Base-by-base conservation (phyloP, 2,113 vertebrate genomes). In the Chionodraco myersi region DNA sequence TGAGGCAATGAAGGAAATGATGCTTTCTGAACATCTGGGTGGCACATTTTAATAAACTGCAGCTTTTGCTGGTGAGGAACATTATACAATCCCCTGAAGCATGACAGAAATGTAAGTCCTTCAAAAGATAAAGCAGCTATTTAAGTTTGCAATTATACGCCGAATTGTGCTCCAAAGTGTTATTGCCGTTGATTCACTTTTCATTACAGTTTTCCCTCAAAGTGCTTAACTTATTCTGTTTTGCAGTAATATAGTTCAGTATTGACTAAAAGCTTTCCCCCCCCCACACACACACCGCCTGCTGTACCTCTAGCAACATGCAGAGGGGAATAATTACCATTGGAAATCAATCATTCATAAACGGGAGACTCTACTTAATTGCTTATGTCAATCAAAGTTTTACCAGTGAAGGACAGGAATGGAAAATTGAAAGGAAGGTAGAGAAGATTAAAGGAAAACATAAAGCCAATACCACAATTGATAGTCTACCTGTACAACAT, bases 131-230 rank as follows among this genome's bases (percentile, higher is more conserved):
- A 85, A 88, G 73, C 14, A 82, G 79, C 87, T 75, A 59, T 80
- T 90, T 86, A 75, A 87, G 87, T 79, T 71, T 75, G 72, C 75
- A 90, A 87, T 90, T 86, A 89, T 63, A 54, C 68, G 67, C 76
- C 80, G 80, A 75, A 88, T 80, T 83, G 74, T 88, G 69, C 82
- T 88, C 79, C 30, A 63, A 76, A 84, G 68, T 67, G 78, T 77
- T 86, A 72, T 62, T 70, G 77, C 80, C 75, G 65, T 61, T 66
- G 65, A 85, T 61, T 90, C 56, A 23, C 62, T 80, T 85, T 91
- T 80, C 72, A 87, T 89, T 79, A 83, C 59, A 81, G 30, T 30
- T 30, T 30, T 30, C 30, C 30, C 30, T 30, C 30, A 30, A 30
- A 82, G 77, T 77, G 16, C 60, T 63, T 80, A 47, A 85, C 79